These are phyloP conservation scores for Actenoides lindsayi DNA, from an alignment of 2,113 vertebrate species.

Conservation along the genomic window DNA sequence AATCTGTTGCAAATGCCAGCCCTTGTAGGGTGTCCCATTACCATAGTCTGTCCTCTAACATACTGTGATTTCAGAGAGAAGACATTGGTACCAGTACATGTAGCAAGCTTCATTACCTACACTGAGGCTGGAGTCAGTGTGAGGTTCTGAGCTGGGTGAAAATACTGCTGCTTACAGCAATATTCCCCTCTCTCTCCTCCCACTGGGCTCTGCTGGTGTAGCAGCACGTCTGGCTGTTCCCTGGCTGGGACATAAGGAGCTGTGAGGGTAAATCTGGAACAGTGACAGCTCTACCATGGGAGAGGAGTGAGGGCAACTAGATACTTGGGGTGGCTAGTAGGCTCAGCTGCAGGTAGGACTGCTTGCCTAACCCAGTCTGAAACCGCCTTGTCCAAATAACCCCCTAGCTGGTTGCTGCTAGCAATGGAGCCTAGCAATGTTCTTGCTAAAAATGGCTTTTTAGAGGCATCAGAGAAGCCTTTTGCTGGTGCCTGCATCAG, in stretches of 20 bases:
- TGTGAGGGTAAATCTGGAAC: fast-evolving
- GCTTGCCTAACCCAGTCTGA: neutral
- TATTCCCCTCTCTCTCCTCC: neutral
- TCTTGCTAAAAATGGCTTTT: neutral
- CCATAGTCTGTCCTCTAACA: neutral
- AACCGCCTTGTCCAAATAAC: neutral
- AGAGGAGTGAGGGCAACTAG: neutral
- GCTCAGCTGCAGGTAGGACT: neutral
- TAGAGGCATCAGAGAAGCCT: neutral
- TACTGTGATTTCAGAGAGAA: neutral
- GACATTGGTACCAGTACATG: neutral
- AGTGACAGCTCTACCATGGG: neutral
- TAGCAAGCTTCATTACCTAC: neutral
- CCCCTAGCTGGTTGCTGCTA: neutral
- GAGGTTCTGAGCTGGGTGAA: neutral
- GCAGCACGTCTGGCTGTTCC: neutral
- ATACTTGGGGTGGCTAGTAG: fast-evolving
- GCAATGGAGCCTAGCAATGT: neutral
- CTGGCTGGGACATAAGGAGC: fast-evolving
- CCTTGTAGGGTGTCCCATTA: neutral
- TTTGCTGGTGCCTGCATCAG: neutral
- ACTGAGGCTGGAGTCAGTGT: fast-evolving
- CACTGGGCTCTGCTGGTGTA: neutral
- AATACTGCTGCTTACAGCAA: neutral
- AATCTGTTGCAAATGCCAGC: neutral